phyloP scores from a whole-genome alignment of 2,888 invertebrate genomes.

The Epistrophe grossulariae region DNA sequence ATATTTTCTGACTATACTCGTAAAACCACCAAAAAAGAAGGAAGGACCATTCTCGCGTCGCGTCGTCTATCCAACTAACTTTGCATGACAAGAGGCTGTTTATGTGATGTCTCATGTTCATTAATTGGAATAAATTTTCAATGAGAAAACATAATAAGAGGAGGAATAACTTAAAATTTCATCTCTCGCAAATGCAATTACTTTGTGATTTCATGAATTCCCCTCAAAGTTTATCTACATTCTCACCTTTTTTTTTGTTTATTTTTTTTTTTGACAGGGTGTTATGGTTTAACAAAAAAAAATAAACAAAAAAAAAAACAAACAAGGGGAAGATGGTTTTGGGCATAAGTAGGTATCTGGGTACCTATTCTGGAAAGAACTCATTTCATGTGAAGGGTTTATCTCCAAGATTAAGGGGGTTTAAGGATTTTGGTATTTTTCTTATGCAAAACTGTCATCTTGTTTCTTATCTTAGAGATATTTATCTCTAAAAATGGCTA shows the following conservation, averaged over 20 bases:
- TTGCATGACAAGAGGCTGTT: conserved; percentile 38
- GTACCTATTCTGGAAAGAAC: neutral
- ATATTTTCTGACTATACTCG: neutral
- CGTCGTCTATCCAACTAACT: conserved; percentile 1
- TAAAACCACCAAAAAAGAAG: neutral
- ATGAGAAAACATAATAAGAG: conserved; percentile 31
- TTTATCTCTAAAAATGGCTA: too few relatives aligned
- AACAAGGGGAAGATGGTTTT: neutral
- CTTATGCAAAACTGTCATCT: too few relatives aligned
- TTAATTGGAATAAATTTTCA: conserved; percentile 67
- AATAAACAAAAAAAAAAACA: too few relatives aligned
- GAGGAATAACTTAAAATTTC: conserved; percentile 24
- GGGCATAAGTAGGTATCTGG: neutral
- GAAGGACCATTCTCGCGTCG: neutral
- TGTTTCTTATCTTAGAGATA: too few relatives aligned
- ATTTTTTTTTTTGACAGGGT: neutral
- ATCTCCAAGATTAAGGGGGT: too few relatives aligned
- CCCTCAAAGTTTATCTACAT: neutral
- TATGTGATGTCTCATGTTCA: conserved; percentile 53
- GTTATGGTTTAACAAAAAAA: neutral
- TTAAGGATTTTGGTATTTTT: too few relatives aligned
- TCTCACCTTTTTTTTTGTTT: neutral
- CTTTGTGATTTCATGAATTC: conserved; percentile 53
- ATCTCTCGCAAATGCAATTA: conserved; percentile 63
- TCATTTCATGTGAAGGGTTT: neutral